Conservation (phyloP, 2,797 vertebrate genomes). For the Chaunax sp. region DNA sequence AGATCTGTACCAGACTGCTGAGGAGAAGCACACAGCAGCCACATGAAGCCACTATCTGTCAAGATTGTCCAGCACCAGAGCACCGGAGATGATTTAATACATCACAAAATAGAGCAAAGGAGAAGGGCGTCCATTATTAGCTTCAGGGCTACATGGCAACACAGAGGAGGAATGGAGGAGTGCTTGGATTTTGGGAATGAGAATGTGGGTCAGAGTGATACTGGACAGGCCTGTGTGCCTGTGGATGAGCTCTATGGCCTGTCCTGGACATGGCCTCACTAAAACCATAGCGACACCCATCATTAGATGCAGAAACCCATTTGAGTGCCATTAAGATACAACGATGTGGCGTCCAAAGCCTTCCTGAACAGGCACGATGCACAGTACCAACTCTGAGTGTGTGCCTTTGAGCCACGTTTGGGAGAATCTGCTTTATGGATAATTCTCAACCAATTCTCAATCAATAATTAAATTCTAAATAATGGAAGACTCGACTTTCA, state of each 20-base stretch:
- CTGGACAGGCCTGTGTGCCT: slow-evolving; percentile 30
- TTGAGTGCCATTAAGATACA: neutral
- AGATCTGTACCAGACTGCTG: neutral
- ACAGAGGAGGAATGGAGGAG: slow-evolving; percentile 24
- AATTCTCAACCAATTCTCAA: no score
- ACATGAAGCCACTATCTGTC: neutral
- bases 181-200: slow-evolving; percentile 48
- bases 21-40: neutral
- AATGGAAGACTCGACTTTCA: neutral
- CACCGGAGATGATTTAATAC: slow-evolving; percentile 18
- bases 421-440: neutral
- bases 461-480: neutral
- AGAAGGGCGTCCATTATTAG: slow-evolving; percentile 27
- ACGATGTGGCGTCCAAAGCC: no score
- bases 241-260: slow-evolving; percentile 28
- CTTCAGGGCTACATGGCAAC: neutral
- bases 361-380: no score
- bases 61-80: neutral
- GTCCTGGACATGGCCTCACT: neutral
- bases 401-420: no score
- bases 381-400: no score
- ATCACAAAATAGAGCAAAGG: neutral
- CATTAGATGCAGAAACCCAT: neutral
- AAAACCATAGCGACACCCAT: neutral
- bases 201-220: slow-evolving; percentile 70